Percentiles rank a stretch among this genome's conserved stretches.
Conservation (phyloP, 2,113 vertebrate species). For the Leucoraja erinaceus region DNA sequence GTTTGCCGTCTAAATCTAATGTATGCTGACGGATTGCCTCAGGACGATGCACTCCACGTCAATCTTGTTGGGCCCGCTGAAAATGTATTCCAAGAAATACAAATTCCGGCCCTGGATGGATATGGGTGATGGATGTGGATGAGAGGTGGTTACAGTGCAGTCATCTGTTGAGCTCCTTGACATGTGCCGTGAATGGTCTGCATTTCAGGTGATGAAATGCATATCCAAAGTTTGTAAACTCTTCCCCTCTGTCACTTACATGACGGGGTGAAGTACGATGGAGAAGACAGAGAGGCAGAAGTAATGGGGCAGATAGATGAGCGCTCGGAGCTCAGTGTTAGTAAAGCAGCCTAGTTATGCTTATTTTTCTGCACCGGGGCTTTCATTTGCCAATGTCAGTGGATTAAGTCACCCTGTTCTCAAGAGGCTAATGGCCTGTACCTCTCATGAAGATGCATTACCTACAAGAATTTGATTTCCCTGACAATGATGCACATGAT, state of each 20-base stretch:
- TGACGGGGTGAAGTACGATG: neutral
- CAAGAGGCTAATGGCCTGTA: slow-evolving; percentile 31
- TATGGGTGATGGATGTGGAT: neutral
- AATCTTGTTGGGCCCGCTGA: neutral
- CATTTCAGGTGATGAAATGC: slow-evolving; percentile 10
- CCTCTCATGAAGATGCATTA: slow-evolving; percentile 29
- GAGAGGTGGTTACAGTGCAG: neutral
- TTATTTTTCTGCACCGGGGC: neutral
- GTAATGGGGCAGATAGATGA: slow-evolving; percentile 31
- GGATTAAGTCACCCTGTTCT: slow-evolving; percentile 16
- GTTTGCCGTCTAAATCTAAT: neutral
- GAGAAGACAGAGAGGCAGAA: neutral
- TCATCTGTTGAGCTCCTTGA: neutral
- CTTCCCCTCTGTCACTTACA: slow-evolving; percentile 12
- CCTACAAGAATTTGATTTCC: slow-evolving; percentile 25
- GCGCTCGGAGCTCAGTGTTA: neutral
- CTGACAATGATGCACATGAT: slow-evolving; percentile 35
- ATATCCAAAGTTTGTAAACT: slow-evolving; percentile 12
- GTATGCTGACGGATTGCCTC: neutral
- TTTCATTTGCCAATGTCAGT: slow-evolving; percentile 27
- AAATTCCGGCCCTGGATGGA: neutral
- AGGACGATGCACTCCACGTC: neutral
- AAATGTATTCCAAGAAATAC: neutral
- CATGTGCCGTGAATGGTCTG: neutral
- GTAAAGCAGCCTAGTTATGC: slow-evolving; percentile 13